Conservation (phyloP, 2,888 invertebrate species). For the Malachius bipustulatus region DNA sequence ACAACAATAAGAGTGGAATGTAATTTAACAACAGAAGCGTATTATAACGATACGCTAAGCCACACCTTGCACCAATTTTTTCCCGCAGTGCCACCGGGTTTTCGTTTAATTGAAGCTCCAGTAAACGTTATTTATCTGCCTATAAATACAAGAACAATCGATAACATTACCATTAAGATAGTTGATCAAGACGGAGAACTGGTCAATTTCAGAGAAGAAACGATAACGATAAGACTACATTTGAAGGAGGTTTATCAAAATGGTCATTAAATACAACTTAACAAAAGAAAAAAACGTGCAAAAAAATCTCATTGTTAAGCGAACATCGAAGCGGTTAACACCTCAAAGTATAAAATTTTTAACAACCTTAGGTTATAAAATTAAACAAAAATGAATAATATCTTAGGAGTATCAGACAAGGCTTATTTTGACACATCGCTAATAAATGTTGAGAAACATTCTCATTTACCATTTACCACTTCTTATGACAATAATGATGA, state of each 20-base stretch:
- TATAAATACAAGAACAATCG: conserved; percentile 22
- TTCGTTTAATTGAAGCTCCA: conserved; percentile 28
- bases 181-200: conserved; percentile 21
- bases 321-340: too few species aligned
- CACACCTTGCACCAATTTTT: conserved; percentile 30
- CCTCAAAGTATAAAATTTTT: too few species aligned
- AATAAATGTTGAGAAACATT: conserved; percentile 5
- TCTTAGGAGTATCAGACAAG: neutral
- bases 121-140: conserved; percentile 28
- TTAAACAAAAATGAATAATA: conserved; percentile 6
- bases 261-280: too few species aligned
- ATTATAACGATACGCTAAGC: conserved; percentile 19
- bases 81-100: conserved; percentile 25
- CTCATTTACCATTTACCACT: conserved; percentile 9
- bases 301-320: too few species aligned
- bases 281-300: too few species aligned
- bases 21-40: conserved; percentile 23
- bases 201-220: conserved; percentile 21
- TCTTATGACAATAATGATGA: conserved; percentile 13
- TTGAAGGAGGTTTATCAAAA: too few species aligned
- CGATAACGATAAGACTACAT: conserved; percentile 18
- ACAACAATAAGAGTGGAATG: conserved; percentile 21
- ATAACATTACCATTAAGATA: conserved; percentile 22
- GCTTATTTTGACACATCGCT: conserved; percentile 7
- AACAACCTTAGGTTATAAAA: conserved; percentile 11